These are phyloP conservation scores for Periparus ater DNA, from an alignment of 2,797 vertebrate genomes.

Conservation along the genomic window DNA sequence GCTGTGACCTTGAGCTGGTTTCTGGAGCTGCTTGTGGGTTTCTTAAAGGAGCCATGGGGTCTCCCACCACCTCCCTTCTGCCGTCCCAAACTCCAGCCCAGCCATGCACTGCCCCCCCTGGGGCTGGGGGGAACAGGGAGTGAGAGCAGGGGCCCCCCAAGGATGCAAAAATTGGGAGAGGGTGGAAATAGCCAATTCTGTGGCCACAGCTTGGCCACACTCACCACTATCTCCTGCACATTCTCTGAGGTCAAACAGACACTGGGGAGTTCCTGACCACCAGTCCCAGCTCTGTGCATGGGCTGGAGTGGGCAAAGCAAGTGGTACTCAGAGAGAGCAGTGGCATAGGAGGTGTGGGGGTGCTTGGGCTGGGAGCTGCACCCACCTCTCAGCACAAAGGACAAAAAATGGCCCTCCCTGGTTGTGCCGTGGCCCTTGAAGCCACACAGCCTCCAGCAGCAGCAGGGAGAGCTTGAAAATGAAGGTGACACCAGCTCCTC, in stretches of 20 bases:
- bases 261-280: background rate
- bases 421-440: accelerated
- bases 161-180: background rate
- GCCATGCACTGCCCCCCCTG: accelerated
- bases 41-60: conserved; percentile 60
- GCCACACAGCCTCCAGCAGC: background rate
- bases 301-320: accelerated
- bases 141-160: accelerated
- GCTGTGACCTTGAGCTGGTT: conserved; percentile 72
- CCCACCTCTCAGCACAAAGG: accelerated
- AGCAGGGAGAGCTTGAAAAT: background rate
- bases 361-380: background rate
- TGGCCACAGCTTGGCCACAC: accelerated
- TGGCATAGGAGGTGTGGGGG: background rate
- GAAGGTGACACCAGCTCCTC: background rate
- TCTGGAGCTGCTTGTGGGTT: conserved; percentile 27
- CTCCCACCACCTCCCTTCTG: background rate
- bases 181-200: background rate
- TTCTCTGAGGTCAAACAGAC: background rate
- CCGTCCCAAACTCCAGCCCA: background rate
- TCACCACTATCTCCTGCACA: accelerated
- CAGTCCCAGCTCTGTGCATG: accelerated
- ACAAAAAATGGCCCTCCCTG: background rate
- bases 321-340: accelerated
- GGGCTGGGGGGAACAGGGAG: background rate